phyloP scores from a whole-genome alignment of 2,797 vertebrate species.

The Karalla daura region DNA sequence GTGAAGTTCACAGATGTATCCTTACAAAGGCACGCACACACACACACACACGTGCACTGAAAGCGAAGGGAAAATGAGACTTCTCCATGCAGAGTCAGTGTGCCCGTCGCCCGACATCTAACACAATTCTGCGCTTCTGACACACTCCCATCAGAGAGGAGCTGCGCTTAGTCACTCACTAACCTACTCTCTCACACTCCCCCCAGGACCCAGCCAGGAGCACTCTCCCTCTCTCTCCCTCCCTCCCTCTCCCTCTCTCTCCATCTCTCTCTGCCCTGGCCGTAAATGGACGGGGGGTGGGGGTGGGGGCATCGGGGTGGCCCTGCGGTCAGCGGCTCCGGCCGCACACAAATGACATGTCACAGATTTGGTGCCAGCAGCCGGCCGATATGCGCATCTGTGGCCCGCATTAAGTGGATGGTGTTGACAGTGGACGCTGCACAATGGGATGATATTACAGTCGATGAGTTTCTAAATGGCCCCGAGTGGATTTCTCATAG shows the following conservation, averaged over 20 bases:
- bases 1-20: conserved; percentile 55
- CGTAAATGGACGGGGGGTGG: conserved; percentile 55
- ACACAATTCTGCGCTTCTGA: conserved; percentile 50
- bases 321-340: conserved; percentile 59
- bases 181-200: conserved; percentile 47
- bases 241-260: conserved; percentile 49
- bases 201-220: conserved; percentile 44
- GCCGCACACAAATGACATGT: conserved; percentile 48
- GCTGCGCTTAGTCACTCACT: conserved; percentile 68
- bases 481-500: conserved; percentile 56
- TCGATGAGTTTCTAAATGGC: conserved; percentile 71
- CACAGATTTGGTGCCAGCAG: conserved; percentile 60
- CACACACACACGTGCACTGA: conserved; percentile 19
- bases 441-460: conserved; percentile 68
- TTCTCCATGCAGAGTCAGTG: conserved; percentile 44
- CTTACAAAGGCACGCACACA: conserved; percentile 26
- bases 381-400: conserved; percentile 53
- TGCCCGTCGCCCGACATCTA: conserved; percentile 37
- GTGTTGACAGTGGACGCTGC: conserved; percentile 71
- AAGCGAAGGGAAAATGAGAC: conserved; percentile 35
- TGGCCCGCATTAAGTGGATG: conserved; percentile 65
- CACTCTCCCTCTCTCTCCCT: too few relatives aligned
- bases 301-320: conserved; percentile 61
- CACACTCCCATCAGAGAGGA: conserved; percentile 54
- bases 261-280: conserved; percentile 56